phyloP scores from a whole-genome alignment of 2,113 vertebrate genomes.

The Panthera leo region DNA sequence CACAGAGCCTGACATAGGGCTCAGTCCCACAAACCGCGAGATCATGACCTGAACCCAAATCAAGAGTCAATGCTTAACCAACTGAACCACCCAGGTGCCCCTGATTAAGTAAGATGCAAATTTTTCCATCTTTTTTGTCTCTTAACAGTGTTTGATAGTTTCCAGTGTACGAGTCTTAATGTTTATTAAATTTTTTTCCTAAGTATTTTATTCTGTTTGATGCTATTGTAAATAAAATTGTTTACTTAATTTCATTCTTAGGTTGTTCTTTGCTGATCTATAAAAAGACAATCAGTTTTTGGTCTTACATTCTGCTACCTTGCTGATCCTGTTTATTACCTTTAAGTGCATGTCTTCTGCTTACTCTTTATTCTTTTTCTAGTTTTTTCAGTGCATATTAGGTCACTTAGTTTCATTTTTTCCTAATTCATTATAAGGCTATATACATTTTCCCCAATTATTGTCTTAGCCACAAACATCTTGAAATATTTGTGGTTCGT shows the following conservation, averaged over 20 bases:
- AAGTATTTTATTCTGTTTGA: constrained; percentile 3
- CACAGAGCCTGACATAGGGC: no score
- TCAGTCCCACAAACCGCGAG: no score
- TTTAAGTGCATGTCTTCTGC: neutral
- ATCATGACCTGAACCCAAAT: no score
- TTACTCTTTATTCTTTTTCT: neutral
- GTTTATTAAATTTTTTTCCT: neutral
- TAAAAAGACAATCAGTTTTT: neutral
- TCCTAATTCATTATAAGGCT: neutral
- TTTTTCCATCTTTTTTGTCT: neutral
- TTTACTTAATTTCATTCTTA: constrained; percentile 15
- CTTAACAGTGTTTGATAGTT: neutral
- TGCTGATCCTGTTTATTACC: neutral
- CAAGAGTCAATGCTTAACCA: no score
- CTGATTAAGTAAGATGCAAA: neutral
- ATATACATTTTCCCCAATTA: neutral
- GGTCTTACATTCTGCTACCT: neutral
- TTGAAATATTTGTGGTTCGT: neutral
- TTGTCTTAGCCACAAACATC: neutral
- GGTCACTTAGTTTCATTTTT: neutral
- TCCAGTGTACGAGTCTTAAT: neutral
- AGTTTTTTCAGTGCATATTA: neutral
- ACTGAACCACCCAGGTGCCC: no score
- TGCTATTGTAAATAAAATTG: neutral
- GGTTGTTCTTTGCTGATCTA: neutral